Evolutionary conservation across 2,888 invertebrate species (phyloP), one percentile per base, ranked within the genome.

Genomic region (Rhopalosiphum nymphaeae): DNA sequence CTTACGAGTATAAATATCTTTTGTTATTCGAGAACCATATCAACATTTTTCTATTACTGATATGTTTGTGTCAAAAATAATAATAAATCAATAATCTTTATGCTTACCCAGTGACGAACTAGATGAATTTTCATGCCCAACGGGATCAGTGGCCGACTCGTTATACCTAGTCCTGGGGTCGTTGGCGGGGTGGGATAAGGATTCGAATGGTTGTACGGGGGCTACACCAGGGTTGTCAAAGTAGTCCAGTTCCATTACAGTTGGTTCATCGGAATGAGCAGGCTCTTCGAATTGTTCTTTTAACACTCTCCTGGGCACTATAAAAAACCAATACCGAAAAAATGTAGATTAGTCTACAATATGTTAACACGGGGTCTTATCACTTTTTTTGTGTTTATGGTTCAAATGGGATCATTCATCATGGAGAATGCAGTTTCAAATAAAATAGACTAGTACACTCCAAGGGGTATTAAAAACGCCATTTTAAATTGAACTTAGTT

Each of bases 231-330:
- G 96, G 95, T 95, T 95, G 95, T 96, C 95, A 95, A 95, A 95
- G 95, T 96, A 95, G 95, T 96, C 96, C 96, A 96, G 96, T 95
- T 97, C 95, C 84, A 95, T 94, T 94, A 94, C 96, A 85, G 95
- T 95, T 57, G 95, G 95, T 89, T 98, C 98, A 96, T 98, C 98
- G 95, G 97, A 97, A 96, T 98, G 98, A 90, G 97, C 97, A 56
- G 97, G 97, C 95, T 97, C 98, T 95, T 98, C 98, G 96, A 97
- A 98, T 95, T 97, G 97, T 96, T 98, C 98, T 95, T 98, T 98
- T 95, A 98, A 96, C 93, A 98, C 98, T 95, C 97, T 97, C 95
- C 98, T 97, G 9, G 98, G 98, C 95, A 98, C 98, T 98, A 96
- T 3, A 96, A 96, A 95, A 90, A 93, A 92, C 89, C 84, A 57